Conservation (phyloP, 2,797 vertebrate genomes). For the Pipistrellus pipistrellus region DNA sequence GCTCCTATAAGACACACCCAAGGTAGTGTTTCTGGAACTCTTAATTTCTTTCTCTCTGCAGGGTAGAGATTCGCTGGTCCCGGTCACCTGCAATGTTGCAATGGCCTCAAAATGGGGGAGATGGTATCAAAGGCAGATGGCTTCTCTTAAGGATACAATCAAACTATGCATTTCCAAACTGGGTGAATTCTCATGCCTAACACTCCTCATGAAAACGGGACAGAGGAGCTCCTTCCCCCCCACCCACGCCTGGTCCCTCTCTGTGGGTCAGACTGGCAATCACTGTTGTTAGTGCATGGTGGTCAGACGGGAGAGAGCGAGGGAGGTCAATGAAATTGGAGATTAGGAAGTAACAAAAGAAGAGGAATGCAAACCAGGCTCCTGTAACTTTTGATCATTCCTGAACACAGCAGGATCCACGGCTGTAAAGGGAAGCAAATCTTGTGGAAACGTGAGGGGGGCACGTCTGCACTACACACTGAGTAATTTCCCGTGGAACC, state of each 20-base stretch:
- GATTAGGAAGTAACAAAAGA: constrained; percentile 67
- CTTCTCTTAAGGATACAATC: background rate
- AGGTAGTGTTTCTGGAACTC: background rate
- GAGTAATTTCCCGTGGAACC: constrained; percentile 78
- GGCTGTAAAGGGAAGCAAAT: constrained; percentile 63
- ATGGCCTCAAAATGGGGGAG: background rate
- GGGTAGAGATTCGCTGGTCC: background rate
- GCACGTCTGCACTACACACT: constrained; percentile 66
- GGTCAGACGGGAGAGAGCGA: background rate
- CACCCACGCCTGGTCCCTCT: background rate
- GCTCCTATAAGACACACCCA: background rate
- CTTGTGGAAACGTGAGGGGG: constrained; percentile 69
- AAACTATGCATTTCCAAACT: background rate
- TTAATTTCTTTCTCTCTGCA: background rate
- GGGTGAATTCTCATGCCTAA: background rate
- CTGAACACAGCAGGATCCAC: constrained; percentile 64
- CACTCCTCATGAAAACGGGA: background rate
- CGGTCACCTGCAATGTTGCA: background rate
- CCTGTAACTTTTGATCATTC: constrained; percentile 69
- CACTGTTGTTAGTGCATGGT: background rate
- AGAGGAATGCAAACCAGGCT: constrained; percentile 71
- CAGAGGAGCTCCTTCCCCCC: background rate
- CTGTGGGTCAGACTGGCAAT: background rate
- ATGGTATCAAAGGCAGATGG: too few relatives aligned
- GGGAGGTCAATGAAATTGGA: constrained; percentile 53